A percentile compares a stretch with the other conserved stretches of the same genome.
These are phyloP conservation scores for Xiphophorus birchmanni DNA, from an alignment of 2,797 vertebrate species.

Conservation along the genomic window DNA sequence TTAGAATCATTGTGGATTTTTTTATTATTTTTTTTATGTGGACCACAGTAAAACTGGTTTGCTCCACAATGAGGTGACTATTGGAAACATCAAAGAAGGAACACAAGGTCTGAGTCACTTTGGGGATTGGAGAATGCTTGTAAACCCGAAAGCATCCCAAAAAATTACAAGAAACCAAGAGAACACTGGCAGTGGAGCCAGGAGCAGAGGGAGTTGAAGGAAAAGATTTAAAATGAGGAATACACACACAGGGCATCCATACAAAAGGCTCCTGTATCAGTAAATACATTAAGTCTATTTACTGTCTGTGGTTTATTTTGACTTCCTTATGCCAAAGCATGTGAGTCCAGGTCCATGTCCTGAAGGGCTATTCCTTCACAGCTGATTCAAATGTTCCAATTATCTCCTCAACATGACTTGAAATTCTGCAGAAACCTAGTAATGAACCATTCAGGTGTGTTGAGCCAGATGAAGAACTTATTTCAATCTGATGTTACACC, in stretches of 20 bases:
- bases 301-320: not conserved
- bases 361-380: not conserved
- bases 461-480: not conserved
- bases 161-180: slow-evolving; percentile 43
- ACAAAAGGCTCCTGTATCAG: slow-evolving; percentile 34
- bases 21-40: slow-evolving; percentile 37
- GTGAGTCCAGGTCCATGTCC: not conserved
- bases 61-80: slow-evolving; percentile 46
- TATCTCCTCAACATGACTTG: not conserved
- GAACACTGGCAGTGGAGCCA: slow-evolving; percentile 23
- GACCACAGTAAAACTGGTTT: slow-evolving; percentile 63
- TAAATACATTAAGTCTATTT: slow-evolving; percentile 21
- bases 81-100: slow-evolving; percentile 56
- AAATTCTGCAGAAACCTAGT: not conserved
- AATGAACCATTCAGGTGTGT: not conserved
- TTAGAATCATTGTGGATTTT: slow-evolving; percentile 35
- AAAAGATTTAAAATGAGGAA: slow-evolving; percentile 18
- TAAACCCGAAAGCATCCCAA: slow-evolving; percentile 64
- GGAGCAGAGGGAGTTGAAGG: not conserved
- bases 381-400: not conserved
- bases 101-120: slow-evolving; percentile 39
- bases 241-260: slow-evolving; percentile 6
- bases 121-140: slow-evolving; percentile 45
- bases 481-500: too few relatives aligned
- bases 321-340: slow-evolving; percentile 3